Evolutionary conservation across 2,113 vertebrate species (phyloP).

Genomic region (Alexandromys fortis): DNA sequence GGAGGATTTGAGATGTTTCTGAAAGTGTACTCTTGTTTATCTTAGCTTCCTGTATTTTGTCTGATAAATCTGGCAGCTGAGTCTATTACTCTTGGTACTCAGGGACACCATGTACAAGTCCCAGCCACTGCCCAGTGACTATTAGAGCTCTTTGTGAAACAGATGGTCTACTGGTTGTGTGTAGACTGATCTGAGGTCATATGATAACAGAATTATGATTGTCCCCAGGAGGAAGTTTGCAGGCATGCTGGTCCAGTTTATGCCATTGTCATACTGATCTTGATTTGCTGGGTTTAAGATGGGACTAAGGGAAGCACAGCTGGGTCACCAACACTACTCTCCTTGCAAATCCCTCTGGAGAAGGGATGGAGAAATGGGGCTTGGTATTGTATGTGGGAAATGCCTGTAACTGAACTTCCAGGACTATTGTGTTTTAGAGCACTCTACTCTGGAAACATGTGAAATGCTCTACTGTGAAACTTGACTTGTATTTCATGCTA

Average conservation of each 20-base stretch:
- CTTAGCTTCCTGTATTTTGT: not conserved
- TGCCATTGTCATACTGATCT: not conserved
- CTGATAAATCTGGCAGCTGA: not conserved
- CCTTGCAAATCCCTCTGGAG: not conserved
- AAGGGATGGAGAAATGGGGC: not conserved
- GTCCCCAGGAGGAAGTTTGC: not conserved
- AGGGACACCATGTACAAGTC: rapidly evolving
- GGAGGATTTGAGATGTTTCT: not conserved
- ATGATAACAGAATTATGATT: not conserved
- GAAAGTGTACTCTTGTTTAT: not conserved
- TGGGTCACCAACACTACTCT: not conserved
- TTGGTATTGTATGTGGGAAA: not conserved
- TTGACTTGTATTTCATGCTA: not conserved
- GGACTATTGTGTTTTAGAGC: no score
- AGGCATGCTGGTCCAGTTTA: no score
- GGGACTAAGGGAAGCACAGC: not conserved
- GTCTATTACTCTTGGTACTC: not conserved
- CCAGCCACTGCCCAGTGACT: no score
- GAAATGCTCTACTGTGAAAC: not conserved
- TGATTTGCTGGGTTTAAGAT: not conserved
- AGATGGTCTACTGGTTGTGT: no score
- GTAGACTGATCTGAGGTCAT: no score
- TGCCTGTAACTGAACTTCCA: not conserved
- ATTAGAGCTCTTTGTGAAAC: not conserved
- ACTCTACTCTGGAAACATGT: not conserved